Percentiles rank a stretch among this genome's conserved stretches.
Evolutionary conservation across 2,113 vertebrate species (phyloP).

Genomic region (Isurus oxyrinchus): DNA sequence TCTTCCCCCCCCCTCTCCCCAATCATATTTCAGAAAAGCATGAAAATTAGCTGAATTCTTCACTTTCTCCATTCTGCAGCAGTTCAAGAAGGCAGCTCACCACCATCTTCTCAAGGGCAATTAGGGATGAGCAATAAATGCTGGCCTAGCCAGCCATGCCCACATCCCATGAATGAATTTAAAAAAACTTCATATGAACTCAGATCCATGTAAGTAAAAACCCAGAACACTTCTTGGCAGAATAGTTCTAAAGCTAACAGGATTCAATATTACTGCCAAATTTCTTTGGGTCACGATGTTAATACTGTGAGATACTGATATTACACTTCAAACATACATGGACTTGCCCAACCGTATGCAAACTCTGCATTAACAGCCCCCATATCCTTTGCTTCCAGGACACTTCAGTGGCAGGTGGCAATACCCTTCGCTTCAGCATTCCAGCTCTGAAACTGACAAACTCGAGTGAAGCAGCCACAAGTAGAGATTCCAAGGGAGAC

Average conservation of each 20-base stretch:
- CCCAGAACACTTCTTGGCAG: neutral
- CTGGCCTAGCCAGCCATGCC: too few species aligned
- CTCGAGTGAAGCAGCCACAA: neutral
- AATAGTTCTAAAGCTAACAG: neutral
- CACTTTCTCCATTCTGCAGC: neutral
- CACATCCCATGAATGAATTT: too few species aligned
- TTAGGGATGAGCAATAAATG: too few species aligned
- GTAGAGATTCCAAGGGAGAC: conserved; percentile 19
- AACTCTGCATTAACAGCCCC: neutral
- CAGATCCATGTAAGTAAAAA: neutral
- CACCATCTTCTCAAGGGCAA: too few species aligned
- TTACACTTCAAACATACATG: neutral
- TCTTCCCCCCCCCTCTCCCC: too few species aligned
- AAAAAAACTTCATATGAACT: neutral
- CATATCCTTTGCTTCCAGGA: neutral
- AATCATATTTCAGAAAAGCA: neutral
- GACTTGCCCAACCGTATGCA: neutral
- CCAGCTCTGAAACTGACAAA: conserved; percentile 31
- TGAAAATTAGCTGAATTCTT: neutral
- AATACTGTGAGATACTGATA: neutral
- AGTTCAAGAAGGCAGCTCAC: too few species aligned
- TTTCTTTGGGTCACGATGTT: neutral
- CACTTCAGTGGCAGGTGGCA: neutral
- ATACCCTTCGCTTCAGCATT: conserved; percentile 22
- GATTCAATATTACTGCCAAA: neutral